A percentile compares a stretch with the other conserved stretches of the same genome.
These are phyloP conservation scores for Cephalopholis sonnerati DNA, from an alignment of 2,113 vertebrate species.

Conservation along the genomic window DNA sequence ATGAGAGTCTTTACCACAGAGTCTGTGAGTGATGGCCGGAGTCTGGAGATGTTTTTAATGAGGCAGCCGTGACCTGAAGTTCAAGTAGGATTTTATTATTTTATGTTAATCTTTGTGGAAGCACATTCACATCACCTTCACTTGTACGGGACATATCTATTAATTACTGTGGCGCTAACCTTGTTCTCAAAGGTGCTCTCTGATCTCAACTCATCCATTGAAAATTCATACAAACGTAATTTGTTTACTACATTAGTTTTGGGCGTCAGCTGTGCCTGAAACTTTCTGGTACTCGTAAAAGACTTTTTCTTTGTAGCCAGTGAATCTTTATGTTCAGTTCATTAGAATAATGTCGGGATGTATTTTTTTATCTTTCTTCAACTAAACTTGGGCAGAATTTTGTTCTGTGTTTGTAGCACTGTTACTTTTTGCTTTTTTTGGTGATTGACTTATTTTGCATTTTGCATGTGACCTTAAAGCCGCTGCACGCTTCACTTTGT, in stretches of 20 bases:
- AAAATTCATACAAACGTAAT: not conserved
- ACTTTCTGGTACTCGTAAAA: not conserved
- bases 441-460: not conserved
- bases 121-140: conserved; percentile 4
- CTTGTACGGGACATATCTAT: not conserved
- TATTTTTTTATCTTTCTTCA: conserved; percentile 28
- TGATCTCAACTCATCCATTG: conserved; percentile 9
- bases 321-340: conserved; percentile 19
- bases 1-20: too few relatives aligned
- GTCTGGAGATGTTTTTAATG: not conserved
- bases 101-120: conserved; percentile 13
- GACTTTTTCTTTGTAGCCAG: not conserved
- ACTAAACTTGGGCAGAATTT: not conserved
- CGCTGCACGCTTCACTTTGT: conserved; percentile 41
- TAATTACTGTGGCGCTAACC: not conserved
- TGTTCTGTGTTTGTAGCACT: not conserved
- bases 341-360: conserved; percentile 8
- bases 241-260: conserved; percentile 8
- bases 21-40: too few relatives aligned
- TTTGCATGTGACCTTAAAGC: conserved; percentile 35
- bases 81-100: conserved; percentile 36
- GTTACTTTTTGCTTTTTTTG: not conserved
- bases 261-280: not conserved
- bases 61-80: conserved; percentile 27
- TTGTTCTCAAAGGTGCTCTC: conserved; percentile 21